Evolutionary conservation across 2,888 invertebrate species (phyloP).

Genomic region (Clivina fossor): DNA sequence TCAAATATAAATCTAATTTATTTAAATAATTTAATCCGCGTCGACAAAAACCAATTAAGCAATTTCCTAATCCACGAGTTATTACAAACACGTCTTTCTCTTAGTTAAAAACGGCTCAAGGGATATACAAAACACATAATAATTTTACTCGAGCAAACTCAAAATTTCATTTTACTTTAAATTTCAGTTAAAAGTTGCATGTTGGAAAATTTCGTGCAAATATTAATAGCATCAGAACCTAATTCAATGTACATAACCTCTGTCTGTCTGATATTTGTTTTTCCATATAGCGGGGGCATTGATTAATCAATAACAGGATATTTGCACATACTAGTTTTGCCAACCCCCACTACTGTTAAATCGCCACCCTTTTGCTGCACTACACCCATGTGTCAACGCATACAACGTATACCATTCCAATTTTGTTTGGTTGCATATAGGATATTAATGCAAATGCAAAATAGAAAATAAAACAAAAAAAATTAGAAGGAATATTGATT

Average conservation of each 20-base stretch:
- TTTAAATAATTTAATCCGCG: too few relatives aligned
- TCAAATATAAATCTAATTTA: too few relatives aligned
- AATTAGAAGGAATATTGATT: too few relatives aligned
- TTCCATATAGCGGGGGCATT: background rate
- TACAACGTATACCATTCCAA: background rate
- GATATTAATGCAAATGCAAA: background rate
- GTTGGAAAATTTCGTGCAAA: too few relatives aligned
- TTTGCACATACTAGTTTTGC: constrained; percentile 9
- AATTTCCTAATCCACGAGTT: too few relatives aligned
- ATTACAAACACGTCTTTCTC: too few relatives aligned
- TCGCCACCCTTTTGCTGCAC: background rate
- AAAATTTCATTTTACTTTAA: too few relatives aligned
- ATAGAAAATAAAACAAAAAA: too few relatives aligned
- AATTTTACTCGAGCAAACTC: background rate
- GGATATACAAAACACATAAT: constrained; percentile 4
- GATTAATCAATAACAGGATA: constrained; percentile 19
- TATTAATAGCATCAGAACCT: too few relatives aligned
- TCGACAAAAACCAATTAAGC: too few relatives aligned
- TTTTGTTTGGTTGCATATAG: background rate
- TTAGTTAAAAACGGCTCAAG: constrained; percentile 14
- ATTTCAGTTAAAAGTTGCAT: too few relatives aligned
- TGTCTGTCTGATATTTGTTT: constrained; percentile 4
- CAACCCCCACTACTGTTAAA: background rate
- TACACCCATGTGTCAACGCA: background rate
- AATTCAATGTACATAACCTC: too few relatives aligned